These are phyloP conservation scores for Musca vetustissima DNA, from an alignment of 1,140 invertebrate genomes.

Conservation along the genomic window DNA sequence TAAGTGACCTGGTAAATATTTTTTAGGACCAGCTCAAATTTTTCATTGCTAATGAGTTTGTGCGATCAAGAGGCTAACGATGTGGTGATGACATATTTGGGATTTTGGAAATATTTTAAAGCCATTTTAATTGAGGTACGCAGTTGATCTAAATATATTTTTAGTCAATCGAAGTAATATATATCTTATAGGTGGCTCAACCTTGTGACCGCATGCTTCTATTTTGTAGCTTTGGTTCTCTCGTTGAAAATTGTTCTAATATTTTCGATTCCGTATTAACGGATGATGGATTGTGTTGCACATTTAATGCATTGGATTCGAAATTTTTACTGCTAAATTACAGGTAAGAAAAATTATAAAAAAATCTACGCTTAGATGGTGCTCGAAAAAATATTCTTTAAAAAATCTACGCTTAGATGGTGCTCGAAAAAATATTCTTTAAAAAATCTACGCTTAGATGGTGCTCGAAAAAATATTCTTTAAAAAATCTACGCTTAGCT, in stretches of 20 bases:
- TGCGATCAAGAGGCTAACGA: constrained; percentile 40
- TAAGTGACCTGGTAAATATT: too few species aligned
- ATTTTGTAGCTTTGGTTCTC: constrained; percentile 67
- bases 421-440: too few species aligned
- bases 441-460: too few species aligned
- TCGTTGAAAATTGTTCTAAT: constrained; percentile 63
- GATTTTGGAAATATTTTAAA: constrained; percentile 51
- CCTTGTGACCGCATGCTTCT: constrained; percentile 73
- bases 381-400: too few species aligned
- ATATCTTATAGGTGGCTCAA: constrained; percentile 64
- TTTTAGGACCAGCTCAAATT: constrained; percentile 39
- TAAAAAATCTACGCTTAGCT: too few species aligned
- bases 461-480: too few species aligned
- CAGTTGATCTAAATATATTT: too few species aligned
- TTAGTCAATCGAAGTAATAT: too few species aligned
- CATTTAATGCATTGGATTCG: constrained; percentile 73
- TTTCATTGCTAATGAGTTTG: constrained; percentile 46
- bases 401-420: too few species aligned
- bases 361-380: too few species aligned
- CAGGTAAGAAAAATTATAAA: too few species aligned
- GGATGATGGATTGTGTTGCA: constrained; percentile 80
- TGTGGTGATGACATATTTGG: constrained; percentile 41
- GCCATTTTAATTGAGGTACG: constrained; percentile 44
- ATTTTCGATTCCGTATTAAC: constrained; percentile 75
- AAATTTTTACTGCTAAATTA: constrained; percentile 67